Evolutionary conservation across 2,797 vertebrate genomes (phyloP).

Genomic region (Halcyon leucocephala): DNA sequence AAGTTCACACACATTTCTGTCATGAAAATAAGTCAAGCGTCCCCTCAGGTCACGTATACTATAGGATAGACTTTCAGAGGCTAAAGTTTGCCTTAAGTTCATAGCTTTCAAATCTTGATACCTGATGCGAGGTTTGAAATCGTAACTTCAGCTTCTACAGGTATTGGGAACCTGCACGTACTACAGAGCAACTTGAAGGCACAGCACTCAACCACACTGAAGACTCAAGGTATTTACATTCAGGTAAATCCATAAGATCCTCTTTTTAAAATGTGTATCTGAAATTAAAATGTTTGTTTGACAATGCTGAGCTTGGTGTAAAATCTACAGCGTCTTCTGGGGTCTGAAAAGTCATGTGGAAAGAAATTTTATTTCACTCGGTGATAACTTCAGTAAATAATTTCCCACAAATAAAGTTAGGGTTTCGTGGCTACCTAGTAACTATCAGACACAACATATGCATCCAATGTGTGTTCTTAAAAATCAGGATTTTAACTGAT

Average conservation of each 20-base stretch:
- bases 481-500: background rate
- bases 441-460: background rate
- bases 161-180: background rate
- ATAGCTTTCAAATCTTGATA: background rate
- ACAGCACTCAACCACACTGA: background rate
- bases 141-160: background rate
- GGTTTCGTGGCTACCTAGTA: background rate
- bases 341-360: background rate
- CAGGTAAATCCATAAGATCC: background rate
- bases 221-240: background rate
- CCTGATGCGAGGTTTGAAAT: background rate
- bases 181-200: background rate
- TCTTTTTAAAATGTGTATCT: background rate
- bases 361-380: background rate
- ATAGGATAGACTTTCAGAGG: background rate
- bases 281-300: background rate
- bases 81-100: background rate
- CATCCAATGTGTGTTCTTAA: background rate
- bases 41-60: background rate
- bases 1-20: background rate
- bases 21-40: background rate
- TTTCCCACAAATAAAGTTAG: background rate
- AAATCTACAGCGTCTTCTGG: rapidly evolving
- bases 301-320: background rate
- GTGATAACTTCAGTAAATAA: background rate